Percentiles rank a stretch among this genome's conserved stretches.
These are phyloP conservation scores for Danio jaintianensis DNA, from an alignment of 2,797 vertebrate genomes.

Conservation along the genomic window DNA sequence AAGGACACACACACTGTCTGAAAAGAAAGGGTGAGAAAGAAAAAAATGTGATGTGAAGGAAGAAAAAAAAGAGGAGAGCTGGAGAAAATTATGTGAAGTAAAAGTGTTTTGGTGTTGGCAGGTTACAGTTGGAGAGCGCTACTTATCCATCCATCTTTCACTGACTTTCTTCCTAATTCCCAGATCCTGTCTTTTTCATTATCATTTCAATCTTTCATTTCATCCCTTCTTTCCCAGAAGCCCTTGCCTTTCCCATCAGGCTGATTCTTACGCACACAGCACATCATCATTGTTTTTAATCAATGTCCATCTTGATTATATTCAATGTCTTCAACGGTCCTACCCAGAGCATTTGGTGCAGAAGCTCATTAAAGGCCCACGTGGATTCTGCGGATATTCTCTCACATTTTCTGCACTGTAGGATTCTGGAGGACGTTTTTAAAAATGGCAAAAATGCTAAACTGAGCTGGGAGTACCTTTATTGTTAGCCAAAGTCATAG, in stretches of 20 bases:
- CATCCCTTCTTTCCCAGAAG: constrained; percentile 38
- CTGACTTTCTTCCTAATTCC: constrained; percentile 28
- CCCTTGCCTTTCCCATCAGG: constrained; percentile 53
- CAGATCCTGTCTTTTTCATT: constrained; percentile 48
- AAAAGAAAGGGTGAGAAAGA: constrained; percentile 29
- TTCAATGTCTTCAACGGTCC: constrained; percentile 40
- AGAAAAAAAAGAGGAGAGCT: constrained; percentile 20
- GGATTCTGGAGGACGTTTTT: constrained; percentile 6
- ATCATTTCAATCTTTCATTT: constrained; percentile 46
- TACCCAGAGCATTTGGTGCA: constrained; percentile 15
- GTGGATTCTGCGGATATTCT: neutral
- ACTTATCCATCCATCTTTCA: constrained; percentile 29
- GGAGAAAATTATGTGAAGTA: constrained; percentile 27
- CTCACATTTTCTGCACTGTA: neutral
- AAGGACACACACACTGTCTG: constrained; percentile 55
- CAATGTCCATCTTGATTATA: constrained; percentile 50
- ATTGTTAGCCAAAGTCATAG: neutral
- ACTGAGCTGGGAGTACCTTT: neutral
- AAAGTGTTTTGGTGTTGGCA: constrained; percentile 37
- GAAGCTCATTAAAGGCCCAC: neutral
- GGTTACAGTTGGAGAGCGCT: constrained; percentile 11
- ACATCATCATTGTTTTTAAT: constrained; percentile 54
- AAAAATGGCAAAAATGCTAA: neutral
- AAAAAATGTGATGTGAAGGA: constrained; percentile 36
- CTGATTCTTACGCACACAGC: constrained; percentile 57